Conservation (phyloP, 2,797 vertebrate genomes). For the Caiman crocodilus region DNA sequence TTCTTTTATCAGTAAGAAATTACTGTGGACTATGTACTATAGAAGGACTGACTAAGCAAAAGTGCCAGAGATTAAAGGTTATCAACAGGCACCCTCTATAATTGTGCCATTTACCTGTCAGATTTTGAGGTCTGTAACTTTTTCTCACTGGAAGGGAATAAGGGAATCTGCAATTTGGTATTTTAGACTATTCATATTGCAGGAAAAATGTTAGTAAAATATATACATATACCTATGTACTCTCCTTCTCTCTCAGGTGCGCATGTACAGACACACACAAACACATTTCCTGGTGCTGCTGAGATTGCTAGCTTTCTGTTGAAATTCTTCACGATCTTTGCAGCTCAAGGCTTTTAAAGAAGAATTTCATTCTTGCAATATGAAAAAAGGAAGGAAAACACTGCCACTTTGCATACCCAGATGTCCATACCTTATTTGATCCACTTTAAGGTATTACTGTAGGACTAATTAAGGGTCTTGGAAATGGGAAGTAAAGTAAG, state of each 20-base stretch:
- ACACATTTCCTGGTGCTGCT: background rate
- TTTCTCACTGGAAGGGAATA: background rate
- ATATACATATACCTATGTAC: background rate
- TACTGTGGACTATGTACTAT: background rate
- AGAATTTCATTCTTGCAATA: background rate
- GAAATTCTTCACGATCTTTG: background rate
- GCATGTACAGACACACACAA: background rate
- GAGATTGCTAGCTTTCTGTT: background rate
- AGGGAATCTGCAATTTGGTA: background rate
- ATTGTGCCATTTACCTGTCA: conserved; percentile 10
- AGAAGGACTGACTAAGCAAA: background rate
- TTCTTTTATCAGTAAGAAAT: background rate
- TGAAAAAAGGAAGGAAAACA: conserved; percentile 33
- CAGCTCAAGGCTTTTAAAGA: background rate
- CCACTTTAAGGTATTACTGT: conserved; percentile 29
- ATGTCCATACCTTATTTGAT: conserved; percentile 16
- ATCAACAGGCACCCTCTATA: background rate
- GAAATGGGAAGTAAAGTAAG: conserved; percentile 39
- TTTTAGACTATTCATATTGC: background rate
- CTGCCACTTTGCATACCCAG: conserved; percentile 9
- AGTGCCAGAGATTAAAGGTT: conserved; percentile 15
- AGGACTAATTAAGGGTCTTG: conserved; percentile 41
- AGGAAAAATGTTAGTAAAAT: background rate
- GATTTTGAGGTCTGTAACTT: conserved; percentile 20
- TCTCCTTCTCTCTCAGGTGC: background rate